Conservation (phyloP, 37 sponge, comb jelly and placozoan species). For the Spongia lamella region DNA sequence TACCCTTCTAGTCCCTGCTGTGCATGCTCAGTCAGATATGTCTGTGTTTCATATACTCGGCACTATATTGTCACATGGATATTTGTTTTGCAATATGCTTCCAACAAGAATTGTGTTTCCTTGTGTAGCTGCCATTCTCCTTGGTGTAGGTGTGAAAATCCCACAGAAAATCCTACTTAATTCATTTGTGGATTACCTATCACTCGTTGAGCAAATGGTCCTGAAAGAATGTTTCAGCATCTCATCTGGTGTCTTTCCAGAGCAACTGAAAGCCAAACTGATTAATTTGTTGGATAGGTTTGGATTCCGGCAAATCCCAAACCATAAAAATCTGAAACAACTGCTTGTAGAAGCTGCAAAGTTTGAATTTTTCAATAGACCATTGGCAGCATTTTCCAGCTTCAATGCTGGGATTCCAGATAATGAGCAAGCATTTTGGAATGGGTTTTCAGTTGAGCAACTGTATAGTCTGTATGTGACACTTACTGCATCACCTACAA, state of each 20-base stretch:
- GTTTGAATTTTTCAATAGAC: slow-evolving; percentile 25
- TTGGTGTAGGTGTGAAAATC: neutral
- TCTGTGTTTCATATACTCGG: slow-evolving; percentile 12
- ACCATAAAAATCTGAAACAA: neutral
- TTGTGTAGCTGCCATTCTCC: neutral
- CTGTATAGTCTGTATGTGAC: neutral
- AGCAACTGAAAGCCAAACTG: neutral
- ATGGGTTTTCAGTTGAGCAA: neutral
- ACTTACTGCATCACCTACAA: slow-evolving; percentile 1
- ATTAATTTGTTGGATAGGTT: neutral
- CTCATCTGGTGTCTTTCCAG: neutral
- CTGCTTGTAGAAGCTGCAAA: slow-evolving; percentile 8
- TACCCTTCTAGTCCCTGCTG: slow-evolving; percentile 13
- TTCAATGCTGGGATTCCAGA: slow-evolving; percentile 16
- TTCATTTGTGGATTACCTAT: slow-evolving; percentile 14
- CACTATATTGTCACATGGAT: slow-evolving; percentile 9
- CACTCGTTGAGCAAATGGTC: too few species aligned
- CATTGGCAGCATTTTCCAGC: slow-evolving; percentile 12
- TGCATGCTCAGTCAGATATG: slow-evolving; percentile 13
- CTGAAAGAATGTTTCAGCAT: too few species aligned
- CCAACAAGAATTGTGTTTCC: slow-evolving; percentile 25
- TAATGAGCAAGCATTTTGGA: slow-evolving; percentile 18
- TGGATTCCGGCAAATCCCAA: slow-evolving; percentile 10
- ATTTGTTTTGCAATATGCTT: slow-evolving; percentile 9
- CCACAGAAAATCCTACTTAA: neutral